Conservation (phyloP, 1,140 invertebrate species). For the Brachionus rubens region DNA sequence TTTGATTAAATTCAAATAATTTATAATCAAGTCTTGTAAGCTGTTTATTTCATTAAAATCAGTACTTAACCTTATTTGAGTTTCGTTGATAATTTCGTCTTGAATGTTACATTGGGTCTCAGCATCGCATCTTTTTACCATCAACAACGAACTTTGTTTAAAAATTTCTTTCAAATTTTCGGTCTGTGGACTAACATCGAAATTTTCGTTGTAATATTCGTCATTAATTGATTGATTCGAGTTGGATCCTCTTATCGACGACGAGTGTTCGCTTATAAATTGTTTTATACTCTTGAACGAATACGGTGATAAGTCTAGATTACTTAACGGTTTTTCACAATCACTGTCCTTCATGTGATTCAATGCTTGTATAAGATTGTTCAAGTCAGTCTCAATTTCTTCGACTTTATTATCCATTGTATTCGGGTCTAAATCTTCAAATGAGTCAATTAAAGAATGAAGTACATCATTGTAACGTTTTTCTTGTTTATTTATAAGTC, state of each 20-base stretch:
- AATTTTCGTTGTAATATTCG: not conserved
- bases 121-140: not conserved
- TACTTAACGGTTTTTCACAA: not conserved
- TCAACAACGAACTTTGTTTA: not conserved
- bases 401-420: slow-evolving; percentile 6
- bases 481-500: not conserved
- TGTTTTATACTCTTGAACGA: slow-evolving; percentile 8
- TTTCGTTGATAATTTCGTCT: not conserved
- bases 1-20: slow-evolving; percentile 44
- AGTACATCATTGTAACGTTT: slow-evolving; percentile 23
- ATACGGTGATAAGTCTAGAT: not conserved
- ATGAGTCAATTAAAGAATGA: slow-evolving; percentile 19
- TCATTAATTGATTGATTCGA: not conserved
- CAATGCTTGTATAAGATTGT: not conserved
- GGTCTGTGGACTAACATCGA: not conserved
- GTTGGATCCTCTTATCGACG: not conserved
- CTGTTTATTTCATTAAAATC: slow-evolving; percentile 41
- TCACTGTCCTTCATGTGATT: not conserved
- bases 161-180: not conserved
- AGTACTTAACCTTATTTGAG: slow-evolving; percentile 20
- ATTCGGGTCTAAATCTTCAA: slow-evolving; percentile 6
- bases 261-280: not conserved
- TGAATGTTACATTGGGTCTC: not conserved
- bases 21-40: slow-evolving; percentile 41
- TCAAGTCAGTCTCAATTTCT: slow-evolving; percentile 36